Evolutionary conservation across 2,113 vertebrate genomes (phyloP).

Genomic region (Chauna torquata): DNA sequence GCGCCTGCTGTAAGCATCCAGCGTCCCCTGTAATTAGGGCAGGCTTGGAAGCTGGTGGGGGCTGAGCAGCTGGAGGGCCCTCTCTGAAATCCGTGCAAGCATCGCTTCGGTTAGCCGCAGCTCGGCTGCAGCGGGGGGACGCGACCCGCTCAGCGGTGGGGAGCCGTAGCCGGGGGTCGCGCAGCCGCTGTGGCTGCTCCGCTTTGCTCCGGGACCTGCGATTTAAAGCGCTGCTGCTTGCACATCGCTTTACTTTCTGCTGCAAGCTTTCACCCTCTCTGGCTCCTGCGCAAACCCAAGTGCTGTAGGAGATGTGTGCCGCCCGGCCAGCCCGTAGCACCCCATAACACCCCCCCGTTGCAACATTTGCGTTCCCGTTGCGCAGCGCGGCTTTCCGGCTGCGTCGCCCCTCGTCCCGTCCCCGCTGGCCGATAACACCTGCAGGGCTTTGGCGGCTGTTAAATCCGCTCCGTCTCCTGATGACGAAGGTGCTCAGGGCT

Average conservation of each 20-base stretch:
- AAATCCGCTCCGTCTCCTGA: not conserved
- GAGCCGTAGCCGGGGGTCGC: no score
- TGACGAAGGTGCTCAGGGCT: not conserved
- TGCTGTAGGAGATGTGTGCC: not conserved
- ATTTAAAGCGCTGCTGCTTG: not conserved
- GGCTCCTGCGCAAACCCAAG: fast-evolving
- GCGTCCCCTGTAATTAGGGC: not conserved
- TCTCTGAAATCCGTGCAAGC: not conserved
- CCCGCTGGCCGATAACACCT: not conserved
- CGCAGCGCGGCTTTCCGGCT: not conserved
- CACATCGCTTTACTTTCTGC: not conserved
- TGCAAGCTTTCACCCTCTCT: not conserved
- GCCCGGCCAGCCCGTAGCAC: fast-evolving
- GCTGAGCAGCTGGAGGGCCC: not conserved
- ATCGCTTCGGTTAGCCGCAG: not conserved
- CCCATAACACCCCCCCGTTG: not conserved
- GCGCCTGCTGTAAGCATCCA: not conserved
- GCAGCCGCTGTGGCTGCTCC: not conserved
- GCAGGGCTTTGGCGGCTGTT: no score
- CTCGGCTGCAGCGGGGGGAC: not conserved
- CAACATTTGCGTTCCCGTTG: not conserved
- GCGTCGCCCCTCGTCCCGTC: not conserved
- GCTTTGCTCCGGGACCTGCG: not conserved
- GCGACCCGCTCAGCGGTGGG: not conserved
- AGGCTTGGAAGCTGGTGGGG: not conserved